Percentiles rank a stretch among this genome's conserved stretches.
Evolutionary conservation across 2,797 vertebrate genomes (phyloP).

Genomic region (Oryzias dopingdopingensis): DNA sequence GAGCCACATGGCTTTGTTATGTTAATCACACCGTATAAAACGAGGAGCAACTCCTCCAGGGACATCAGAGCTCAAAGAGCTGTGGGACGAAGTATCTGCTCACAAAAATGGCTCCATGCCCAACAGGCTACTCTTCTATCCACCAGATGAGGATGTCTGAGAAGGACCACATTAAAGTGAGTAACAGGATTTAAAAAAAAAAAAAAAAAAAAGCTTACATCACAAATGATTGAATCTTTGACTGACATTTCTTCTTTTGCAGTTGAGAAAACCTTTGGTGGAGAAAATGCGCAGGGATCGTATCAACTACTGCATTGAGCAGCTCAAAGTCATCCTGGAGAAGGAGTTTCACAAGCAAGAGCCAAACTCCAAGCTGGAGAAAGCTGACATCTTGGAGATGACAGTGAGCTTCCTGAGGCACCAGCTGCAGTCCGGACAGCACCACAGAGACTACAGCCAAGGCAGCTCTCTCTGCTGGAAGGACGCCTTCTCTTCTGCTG

Average conservation of each 20-base stretch:
- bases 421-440: constrained; percentile 60
- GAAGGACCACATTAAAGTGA: constrained; percentile 84
- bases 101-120: constrained; percentile 82
- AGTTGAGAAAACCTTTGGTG: constrained; percentile 85
- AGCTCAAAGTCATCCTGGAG: constrained; percentile 80
- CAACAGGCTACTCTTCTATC: constrained; percentile 63
- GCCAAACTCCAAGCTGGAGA: constrained; percentile 81
- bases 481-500: constrained; percentile 69
- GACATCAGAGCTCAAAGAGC: constrained; percentile 50
- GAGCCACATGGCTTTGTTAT: constrained; percentile 77
- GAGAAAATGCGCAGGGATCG: constrained; percentile 83
- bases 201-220: background rate
- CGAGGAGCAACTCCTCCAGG: constrained; percentile 52
- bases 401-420: constrained; percentile 80
- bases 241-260: constrained; percentile 19
- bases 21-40: constrained; percentile 79
- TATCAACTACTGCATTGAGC: constrained; percentile 82
- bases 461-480: constrained; percentile 71
- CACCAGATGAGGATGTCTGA: constrained; percentile 68
- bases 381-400: constrained; percentile 83
- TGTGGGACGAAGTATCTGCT: constrained; percentile 34
- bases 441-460: constrained; percentile 59
- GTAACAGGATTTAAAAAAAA: constrained; percentile 30
- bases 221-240: background rate
- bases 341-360: constrained; percentile 76